Conservation (phyloP, 1,140 invertebrate species). For the Eulimnadia texana region DNA sequence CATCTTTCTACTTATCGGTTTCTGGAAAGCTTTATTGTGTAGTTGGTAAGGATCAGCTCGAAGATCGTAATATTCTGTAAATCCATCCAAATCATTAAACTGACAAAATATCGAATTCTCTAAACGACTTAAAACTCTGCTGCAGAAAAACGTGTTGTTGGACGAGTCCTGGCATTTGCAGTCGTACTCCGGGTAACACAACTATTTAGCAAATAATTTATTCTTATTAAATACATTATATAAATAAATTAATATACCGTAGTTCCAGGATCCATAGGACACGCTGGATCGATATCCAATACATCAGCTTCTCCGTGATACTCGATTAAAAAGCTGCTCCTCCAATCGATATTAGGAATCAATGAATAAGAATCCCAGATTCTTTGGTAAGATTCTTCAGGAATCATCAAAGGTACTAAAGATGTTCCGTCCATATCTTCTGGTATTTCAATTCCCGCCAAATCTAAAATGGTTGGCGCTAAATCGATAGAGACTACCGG, state of each 20-base stretch:
- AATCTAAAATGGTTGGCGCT: conserved; percentile 58
- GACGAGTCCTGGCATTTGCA: conserved; percentile 68
- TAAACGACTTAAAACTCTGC: conserved; percentile 40
- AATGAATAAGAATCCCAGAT: background rate
- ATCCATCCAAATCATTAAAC: conserved; percentile 36
- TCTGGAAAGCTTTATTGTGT: conserved; percentile 35
- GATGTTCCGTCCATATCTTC: conserved; percentile 49
- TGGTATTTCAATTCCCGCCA: conserved; percentile 39
- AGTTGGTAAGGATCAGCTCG: conserved; percentile 49
- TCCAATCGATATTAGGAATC: background rate
- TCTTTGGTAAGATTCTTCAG: background rate
- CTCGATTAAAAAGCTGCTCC: conserved; percentile 21
- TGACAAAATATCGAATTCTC: conserved; percentile 36
- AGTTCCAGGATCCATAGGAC: conserved; percentile 15
- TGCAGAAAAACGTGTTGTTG: conserved; percentile 71
- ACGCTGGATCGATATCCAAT: conserved; percentile 11
- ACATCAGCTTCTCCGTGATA: conserved; percentile 21
- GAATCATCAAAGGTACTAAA: conserved; percentile 28
- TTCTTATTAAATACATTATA: conserved; percentile 7
- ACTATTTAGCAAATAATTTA: conserved; percentile 31
- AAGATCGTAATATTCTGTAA: conserved; percentile 54
- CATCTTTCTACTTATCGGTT: background rate
- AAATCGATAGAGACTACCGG: conserved; percentile 59
- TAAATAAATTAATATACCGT: conserved; percentile 11
- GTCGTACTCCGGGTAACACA: conserved; percentile 43